Conservation (phyloP, 2,888 invertebrate species). For the Drosophila rellima region DNA sequence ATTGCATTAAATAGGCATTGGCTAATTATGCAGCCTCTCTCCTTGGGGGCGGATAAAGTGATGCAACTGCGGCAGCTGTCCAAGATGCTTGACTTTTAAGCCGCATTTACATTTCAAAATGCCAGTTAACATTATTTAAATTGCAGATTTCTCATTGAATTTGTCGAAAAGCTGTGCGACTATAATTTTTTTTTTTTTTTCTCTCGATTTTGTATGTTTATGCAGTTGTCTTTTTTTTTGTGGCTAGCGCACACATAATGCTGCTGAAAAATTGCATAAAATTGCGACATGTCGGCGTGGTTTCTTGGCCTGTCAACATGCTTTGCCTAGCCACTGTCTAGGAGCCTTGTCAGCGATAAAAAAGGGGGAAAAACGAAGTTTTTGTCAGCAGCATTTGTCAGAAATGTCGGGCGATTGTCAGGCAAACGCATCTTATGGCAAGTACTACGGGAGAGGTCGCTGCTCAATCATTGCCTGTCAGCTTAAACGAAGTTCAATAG, state of each 20-base stretch:
- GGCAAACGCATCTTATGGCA: slow-evolving; percentile 42
- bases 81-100: slow-evolving; percentile 56
- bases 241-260: slow-evolving; percentile 46
- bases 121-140: slow-evolving; percentile 76
- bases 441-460: slow-evolving; percentile 54
- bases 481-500: slow-evolving; percentile 19
- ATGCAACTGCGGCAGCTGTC: slow-evolving; percentile 66
- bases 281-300: slow-evolving; percentile 62
- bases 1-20: slow-evolving; percentile 24
- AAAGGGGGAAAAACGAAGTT: slow-evolving; percentile 44
- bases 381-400: slow-evolving; percentile 74
- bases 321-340: slow-evolving; percentile 61
- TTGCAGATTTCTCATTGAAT: slow-evolving; percentile 76
- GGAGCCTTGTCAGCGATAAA: slow-evolving; percentile 49
- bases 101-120: slow-evolving; percentile 61
- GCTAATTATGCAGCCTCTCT: slow-evolving; percentile 38
- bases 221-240: slow-evolving; percentile 28
- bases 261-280: slow-evolving; percentile 70
- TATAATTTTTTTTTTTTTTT: slow-evolving; percentile 68
- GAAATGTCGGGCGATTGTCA: slow-evolving; percentile 76
- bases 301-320: slow-evolving; percentile 62
- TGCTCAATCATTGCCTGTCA: slow-evolving; percentile 34
- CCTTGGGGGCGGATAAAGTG: slow-evolving; percentile 36
- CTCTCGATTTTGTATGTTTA: slow-evolving; percentile 4
- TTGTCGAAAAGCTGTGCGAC: slow-evolving; percentile 70